Evolutionary conservation across 2,113 vertebrate species (phyloP).

Genomic region (Hemibagrus wyckioides): DNA sequence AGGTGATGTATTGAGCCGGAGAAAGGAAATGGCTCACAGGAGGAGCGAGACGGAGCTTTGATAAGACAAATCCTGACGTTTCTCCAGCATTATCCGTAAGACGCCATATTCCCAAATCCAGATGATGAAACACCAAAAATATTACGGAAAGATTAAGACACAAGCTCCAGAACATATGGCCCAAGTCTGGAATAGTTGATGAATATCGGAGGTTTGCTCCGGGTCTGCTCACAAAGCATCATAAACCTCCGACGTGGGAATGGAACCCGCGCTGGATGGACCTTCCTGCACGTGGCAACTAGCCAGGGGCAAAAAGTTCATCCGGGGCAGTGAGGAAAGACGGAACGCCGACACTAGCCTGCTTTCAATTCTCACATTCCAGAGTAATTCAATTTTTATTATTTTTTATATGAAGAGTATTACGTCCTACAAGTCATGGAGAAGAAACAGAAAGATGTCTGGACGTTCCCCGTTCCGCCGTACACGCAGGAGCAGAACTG

Average conservation of each 20-base stretch:
- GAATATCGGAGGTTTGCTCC: conserved; percentile 11
- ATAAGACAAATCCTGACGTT: conserved; percentile 73
- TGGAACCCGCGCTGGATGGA: conserved; percentile 28
- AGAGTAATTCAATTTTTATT: neutral
- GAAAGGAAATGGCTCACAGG: conserved; percentile 72
- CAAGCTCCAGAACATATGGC: conserved; percentile 10
- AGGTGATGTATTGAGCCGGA: conserved; percentile 64
- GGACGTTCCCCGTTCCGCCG: neutral
- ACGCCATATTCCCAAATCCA: conserved; percentile 45
- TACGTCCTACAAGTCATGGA: neutral
- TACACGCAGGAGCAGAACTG: neutral
- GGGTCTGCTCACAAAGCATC: conserved; percentile 35
- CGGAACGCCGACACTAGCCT: neutral
- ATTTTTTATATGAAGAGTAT: conserved; percentile 16
- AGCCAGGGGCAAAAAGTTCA: conserved; percentile 12
- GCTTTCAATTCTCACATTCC: neutral
- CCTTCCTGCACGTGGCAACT: neutral
- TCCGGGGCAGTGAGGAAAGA: neutral
- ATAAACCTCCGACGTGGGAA: conserved; percentile 22
- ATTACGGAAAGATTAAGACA: conserved; percentile 41
- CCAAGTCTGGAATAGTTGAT: conserved; percentile 31
- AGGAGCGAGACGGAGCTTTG: conserved; percentile 65
- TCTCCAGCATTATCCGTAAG: conserved; percentile 66
- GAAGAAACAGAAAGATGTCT: neutral
- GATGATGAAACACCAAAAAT: conserved; percentile 47